Conservation (phyloP, 2,888 invertebrate species). For the Mongoloraphidia duomilia region DNA sequence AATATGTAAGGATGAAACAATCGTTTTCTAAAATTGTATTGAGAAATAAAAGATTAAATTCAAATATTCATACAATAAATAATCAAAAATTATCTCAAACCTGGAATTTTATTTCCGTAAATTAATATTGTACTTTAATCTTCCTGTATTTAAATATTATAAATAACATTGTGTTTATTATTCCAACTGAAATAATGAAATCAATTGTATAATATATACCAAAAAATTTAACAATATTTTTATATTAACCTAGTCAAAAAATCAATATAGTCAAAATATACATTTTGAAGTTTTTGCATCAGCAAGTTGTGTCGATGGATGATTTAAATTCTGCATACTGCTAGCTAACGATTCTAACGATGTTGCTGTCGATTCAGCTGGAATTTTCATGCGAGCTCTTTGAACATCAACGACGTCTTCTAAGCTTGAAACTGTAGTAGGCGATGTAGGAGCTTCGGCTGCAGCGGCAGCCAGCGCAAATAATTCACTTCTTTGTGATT, state of each 20-base stretch:
- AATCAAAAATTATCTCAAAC: too few relatives aligned
- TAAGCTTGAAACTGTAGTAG: conserved; percentile 18
- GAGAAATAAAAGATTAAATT: too few relatives aligned
- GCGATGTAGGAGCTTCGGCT: conserved; percentile 19
- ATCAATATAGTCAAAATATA: not conserved
- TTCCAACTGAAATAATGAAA: conserved; percentile 5
- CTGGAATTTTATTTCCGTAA: too few relatives aligned
- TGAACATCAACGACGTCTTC: conserved; percentile 28
- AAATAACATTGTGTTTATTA: conserved; percentile 6
- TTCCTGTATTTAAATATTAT: conserved; percentile 5
- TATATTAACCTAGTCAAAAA: too few relatives aligned
- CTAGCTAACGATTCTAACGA: conserved; percentile 38
- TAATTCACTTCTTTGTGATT: conserved; percentile 47
- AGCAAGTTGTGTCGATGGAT: conserved; percentile 6
- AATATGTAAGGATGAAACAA: too few relatives aligned
- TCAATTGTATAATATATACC: too few relatives aligned
- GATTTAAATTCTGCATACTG: not conserved
- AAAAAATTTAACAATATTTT: too few relatives aligned
- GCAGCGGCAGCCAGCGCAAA: conserved; percentile 31
- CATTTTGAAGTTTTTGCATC: conserved; percentile 7
- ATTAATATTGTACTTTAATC: conserved; percentile 5
- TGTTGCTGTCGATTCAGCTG: conserved; percentile 35
- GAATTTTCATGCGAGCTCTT: conserved; percentile 24
- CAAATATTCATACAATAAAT: too few relatives aligned
- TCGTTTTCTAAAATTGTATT: too few relatives aligned